Evolutionary conservation across 2,888 invertebrate genomes (phyloP).

Genomic region (Drosophila parthenogenetica): DNA sequence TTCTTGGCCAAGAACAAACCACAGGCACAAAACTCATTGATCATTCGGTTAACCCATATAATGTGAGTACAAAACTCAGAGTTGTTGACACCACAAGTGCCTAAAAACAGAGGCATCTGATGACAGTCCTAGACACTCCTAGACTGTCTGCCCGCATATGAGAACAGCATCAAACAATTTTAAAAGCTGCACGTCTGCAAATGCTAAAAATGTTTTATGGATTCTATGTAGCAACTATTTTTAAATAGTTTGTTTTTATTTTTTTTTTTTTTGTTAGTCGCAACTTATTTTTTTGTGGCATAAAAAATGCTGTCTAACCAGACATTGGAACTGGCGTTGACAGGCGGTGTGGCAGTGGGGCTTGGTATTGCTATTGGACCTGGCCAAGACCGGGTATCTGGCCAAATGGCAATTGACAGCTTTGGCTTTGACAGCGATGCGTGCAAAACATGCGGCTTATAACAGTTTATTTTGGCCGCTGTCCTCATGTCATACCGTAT

Average conservation of each 20-base stretch:
- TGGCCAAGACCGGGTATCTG: slow-evolving; percentile 27
- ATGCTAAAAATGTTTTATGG: slow-evolving; percentile 79
- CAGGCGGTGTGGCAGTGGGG: slow-evolving; percentile 37
- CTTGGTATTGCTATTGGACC: slow-evolving; percentile 36
- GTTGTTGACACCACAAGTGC: slow-evolving; percentile 50
- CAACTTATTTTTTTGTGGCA: slow-evolving; percentile 23
- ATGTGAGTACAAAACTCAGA: slow-evolving; percentile 20
- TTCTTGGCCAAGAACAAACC: slow-evolving; percentile 8
- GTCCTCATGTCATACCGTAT: slow-evolving; percentile 39
- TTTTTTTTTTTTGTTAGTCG: slow-evolving; percentile 1
- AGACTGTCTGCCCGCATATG: slow-evolving; percentile 68
- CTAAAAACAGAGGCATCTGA: slow-evolving; percentile 18
- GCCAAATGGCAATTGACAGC: slow-evolving; percentile 65
- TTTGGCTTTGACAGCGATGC: slow-evolving; percentile 56
- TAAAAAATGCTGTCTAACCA: slow-evolving; percentile 76
- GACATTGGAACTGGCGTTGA: slow-evolving; percentile 52
- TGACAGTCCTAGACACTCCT: slow-evolving; percentile 41
- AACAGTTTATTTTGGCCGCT: slow-evolving; percentile 68
- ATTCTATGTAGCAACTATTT: slow-evolving; percentile 52
- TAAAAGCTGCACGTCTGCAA: slow-evolving; percentile 75
- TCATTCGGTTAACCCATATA: slow-evolving; percentile 55
- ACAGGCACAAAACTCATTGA: slow-evolving; percentile 37
- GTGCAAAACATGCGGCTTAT: slow-evolving; percentile 70
- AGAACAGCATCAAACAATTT: slow-evolving; percentile 54
- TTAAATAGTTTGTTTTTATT: slow-evolving; percentile 36